Conservation (phyloP, 2,888 invertebrate species). For the Uropetala carovei region DNA sequence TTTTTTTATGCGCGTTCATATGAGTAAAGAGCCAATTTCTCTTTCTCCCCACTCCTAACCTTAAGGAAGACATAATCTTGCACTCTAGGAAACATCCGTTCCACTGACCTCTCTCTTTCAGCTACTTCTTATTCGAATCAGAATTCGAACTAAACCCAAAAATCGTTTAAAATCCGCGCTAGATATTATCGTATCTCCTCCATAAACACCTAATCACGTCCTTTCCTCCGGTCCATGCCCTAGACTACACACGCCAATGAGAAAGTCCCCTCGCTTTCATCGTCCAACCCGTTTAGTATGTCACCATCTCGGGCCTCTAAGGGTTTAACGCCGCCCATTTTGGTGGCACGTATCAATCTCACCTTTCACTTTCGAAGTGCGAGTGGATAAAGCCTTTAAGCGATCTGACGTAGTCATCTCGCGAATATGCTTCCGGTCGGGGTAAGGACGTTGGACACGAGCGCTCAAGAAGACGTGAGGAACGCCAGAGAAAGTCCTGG, state of each 20-base stretch:
- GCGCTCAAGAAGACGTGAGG: not conserved
- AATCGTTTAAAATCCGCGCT: not conserved
- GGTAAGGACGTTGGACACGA: not conserved
- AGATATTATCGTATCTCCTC: too few species aligned
- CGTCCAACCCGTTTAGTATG: not conserved
- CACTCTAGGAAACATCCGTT: constrained; percentile 3
- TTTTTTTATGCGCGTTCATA: not conserved
- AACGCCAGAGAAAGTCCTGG: constrained; percentile 1
- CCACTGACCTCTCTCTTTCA: not conserved
- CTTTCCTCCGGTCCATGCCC: not conserved
- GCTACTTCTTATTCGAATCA: not conserved
- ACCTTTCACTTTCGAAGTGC: constrained; percentile 51
- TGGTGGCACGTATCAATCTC: not conserved
- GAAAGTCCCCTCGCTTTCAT: not conserved
- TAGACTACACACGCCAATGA: not conserved
- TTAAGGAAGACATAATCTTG: not conserved
- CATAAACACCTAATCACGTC: not conserved
- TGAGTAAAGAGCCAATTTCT: not conserved
- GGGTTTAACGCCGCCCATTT: not conserved
- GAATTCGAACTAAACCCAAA: not conserved
- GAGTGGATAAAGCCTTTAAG: constrained; percentile 7
- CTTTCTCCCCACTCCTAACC: not conserved
- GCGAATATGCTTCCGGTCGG: constrained; percentile 50
- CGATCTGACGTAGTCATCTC: constrained; percentile 9
- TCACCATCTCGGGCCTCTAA: not conserved